phyloP scores from a whole-genome alignment of 2,797 vertebrate species.

The Cryptoblepharus egeriae region DNA sequence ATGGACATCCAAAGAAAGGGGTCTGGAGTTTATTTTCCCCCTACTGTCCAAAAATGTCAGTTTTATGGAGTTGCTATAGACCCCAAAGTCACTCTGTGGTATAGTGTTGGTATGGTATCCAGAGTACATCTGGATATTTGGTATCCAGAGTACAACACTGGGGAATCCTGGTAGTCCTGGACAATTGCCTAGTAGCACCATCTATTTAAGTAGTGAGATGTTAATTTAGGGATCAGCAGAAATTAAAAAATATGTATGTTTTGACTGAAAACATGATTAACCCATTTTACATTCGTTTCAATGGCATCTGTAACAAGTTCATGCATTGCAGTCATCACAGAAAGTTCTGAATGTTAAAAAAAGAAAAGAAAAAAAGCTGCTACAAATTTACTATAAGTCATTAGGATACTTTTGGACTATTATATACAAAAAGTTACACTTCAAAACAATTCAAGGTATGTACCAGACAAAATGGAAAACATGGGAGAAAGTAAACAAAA shows the following conservation, averaged over 20 bases:
- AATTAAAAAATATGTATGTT: neutral
- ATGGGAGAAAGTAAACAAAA: neutral
- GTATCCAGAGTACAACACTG: no score
- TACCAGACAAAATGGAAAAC: slow-evolving; percentile 3
- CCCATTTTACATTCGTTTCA: neutral
- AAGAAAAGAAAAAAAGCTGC: neutral
- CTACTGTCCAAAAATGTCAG: neutral
- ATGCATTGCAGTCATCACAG: neutral
- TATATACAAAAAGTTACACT: neutral
- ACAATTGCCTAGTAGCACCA: neutral
- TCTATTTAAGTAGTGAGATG: neutral
- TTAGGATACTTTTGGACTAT: neutral
- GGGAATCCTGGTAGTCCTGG: neutral
- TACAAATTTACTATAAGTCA: neutral
- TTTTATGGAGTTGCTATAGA: no score
- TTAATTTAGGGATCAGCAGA: neutral
- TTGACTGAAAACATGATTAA: neutral
- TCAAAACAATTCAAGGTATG: slow-evolving; percentile 17
- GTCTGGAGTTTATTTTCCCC: neutral
- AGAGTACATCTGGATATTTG: no score
- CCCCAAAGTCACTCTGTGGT: neutral
- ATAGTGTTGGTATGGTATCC: neutral
- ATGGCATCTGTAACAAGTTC: neutral
- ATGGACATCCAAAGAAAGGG: no score
- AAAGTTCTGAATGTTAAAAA: neutral